Conservation (phyloP, 1,140 invertebrate species). For the Philopotamus ludificatus region DNA sequence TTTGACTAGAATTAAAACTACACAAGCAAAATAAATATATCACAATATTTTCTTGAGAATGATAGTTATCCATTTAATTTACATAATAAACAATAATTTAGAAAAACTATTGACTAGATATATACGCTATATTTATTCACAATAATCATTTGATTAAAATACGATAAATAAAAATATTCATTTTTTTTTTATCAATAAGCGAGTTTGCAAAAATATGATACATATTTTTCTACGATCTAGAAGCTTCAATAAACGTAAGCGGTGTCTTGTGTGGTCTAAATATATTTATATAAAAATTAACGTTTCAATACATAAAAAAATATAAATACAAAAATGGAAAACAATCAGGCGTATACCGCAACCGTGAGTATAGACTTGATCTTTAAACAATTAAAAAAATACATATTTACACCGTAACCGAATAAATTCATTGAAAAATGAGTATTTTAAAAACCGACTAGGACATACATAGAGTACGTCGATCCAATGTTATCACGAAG, state of each 20-base stretch:
- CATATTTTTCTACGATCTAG: not conserved
- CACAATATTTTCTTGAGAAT: constrained; percentile 26
- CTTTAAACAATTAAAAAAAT: too few relatives aligned
- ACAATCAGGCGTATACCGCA: too few relatives aligned
- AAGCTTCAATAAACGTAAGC: not conserved
- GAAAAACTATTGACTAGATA: not conserved
- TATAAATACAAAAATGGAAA: too few relatives aligned
- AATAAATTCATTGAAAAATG: too few relatives aligned
- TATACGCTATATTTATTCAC: not conserved
- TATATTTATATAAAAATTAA: not conserved
- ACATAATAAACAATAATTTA: not conserved
- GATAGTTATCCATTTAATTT: constrained; percentile 14
- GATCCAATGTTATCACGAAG: constrained; percentile 32
- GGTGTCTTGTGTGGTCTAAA: too few relatives aligned
- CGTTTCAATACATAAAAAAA: too few relatives aligned
- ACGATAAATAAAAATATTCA: not conserved
- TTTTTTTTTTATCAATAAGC: constrained; percentile 12
- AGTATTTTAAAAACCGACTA: constrained; percentile 13
- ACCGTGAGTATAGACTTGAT: too few relatives aligned
- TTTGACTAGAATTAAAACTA: constrained; percentile 39
- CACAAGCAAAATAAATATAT: constrained; percentile 37
- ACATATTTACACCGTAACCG: too few relatives aligned
- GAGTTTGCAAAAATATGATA: constrained; percentile 22
- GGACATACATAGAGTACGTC: not conserved
- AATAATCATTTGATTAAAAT: not conserved